A percentile compares a stretch with the other conserved stretches of the same genome.
Conservation (phyloP, 2,113 vertebrate species). For the Bos taurus region DNA sequence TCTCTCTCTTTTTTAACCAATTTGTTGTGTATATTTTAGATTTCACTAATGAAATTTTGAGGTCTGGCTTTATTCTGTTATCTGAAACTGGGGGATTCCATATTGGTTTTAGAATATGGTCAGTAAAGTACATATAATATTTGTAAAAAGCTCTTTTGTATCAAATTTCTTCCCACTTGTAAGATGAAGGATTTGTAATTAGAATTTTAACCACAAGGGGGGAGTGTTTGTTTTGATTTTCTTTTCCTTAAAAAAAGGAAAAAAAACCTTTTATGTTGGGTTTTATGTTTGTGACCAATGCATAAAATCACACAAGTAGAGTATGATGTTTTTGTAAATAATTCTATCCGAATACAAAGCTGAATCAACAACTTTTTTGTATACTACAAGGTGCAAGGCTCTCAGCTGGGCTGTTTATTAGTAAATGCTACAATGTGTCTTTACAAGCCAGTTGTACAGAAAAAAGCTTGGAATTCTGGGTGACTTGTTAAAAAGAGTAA, state of each 20-base stretch:
- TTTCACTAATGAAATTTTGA: background rate
- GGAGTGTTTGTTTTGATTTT: background rate
- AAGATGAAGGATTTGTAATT: background rate
- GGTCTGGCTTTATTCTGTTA: background rate
- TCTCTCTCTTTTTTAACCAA: background rate
- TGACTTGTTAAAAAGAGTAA: constrained; percentile 72
- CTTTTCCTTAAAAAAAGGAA: background rate
- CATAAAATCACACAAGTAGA: background rate
- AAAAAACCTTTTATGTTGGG: background rate
- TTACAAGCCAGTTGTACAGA: constrained; percentile 55
- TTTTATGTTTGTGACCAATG: background rate
- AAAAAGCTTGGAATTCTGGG: constrained; percentile 64
- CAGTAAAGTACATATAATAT: background rate
- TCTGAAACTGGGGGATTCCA: background rate
- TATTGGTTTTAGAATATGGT: background rate
- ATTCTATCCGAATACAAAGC: background rate
- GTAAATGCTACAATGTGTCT: constrained; percentile 57
- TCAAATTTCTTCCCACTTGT: background rate
- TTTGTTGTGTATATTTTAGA: background rate
- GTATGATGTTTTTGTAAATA: constrained; percentile 6
- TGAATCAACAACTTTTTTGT: background rate
- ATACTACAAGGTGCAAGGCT: background rate
- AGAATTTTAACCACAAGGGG: background rate
- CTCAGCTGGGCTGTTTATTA: constrained; percentile 31
- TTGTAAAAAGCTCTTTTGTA: background rate